Percentiles rank a stretch among this genome's conserved stretches.
Evolutionary conservation across 2,888 invertebrate species (phyloP).

Genomic region (Xestia sexstrigata): DNA sequence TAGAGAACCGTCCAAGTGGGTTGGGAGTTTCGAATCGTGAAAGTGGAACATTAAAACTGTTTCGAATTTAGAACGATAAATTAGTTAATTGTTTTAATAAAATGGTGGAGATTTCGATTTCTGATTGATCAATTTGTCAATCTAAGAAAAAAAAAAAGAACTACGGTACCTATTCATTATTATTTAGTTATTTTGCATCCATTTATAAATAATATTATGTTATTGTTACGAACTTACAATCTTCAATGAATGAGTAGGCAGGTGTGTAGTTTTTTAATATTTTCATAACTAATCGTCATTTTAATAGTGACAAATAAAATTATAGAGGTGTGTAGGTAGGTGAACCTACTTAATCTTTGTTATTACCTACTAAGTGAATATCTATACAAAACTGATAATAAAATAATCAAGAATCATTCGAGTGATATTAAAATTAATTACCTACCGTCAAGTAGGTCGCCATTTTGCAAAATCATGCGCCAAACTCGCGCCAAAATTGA

Average conservation of each 20-base stretch:
- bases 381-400: neutral
- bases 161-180: neutral
- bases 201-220: too few relatives aligned
- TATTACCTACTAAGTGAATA: neutral
- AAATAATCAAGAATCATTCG: neutral
- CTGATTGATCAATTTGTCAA: neutral
- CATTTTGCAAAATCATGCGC: neutral
- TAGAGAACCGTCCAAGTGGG: slow-evolving; percentile 24
- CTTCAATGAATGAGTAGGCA: neutral
- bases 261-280: neutral
- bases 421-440: neutral
- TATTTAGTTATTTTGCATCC: neutral
- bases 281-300: neutral
- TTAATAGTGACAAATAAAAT: neutral
- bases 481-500: too few relatives aligned
- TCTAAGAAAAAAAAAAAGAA: neutral
- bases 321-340: neutral
- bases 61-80: slow-evolving; percentile 17
- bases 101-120: slow-evolving; percentile 2
- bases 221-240: neutral
- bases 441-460: neutral
- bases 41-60: slow-evolving; percentile 30
- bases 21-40: slow-evolving; percentile 18
- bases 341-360: neutral
- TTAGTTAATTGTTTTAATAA: slow-evolving; percentile 11